Base-by-base conservation (phyloP, 2,888 invertebrate genomes). In the Agriotes lineatus region DNA sequence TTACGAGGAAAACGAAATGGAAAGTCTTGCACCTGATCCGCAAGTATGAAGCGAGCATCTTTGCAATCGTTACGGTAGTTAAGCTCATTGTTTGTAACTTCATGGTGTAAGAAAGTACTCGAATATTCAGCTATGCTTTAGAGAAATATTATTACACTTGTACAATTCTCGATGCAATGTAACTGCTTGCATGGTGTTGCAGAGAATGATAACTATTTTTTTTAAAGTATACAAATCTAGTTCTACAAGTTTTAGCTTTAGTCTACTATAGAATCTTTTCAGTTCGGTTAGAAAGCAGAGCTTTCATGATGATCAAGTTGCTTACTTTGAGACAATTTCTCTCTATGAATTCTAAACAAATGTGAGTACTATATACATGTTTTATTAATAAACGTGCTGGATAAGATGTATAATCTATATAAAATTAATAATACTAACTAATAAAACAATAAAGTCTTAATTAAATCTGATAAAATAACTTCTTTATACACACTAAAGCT, bases 341-440 rank as follows among this genome's bases (percentile, higher is more conserved):
- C n/a, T n/a, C n/a, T n/a, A n/a, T n/a, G n/a, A n/a, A 39, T n/a
- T n/a, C 1, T 14, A 39, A 39, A 39, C 37, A 12, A 39, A n/a
- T 1, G 1, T 18, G 7, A 42, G 9, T 22, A n/a, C n/a, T n/a
- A 54, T 62, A 52, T 42, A 62, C 48, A 58, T 58, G 48, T 22
- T 65, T 65, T 65, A 65, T 65, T 65, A 65, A 65, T 64, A 65
- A 64, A 56, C 44, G 65, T 65, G 58, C 50, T 50, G 52, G 18
- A 37, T 65, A 67, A 60, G 60, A 54, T 60, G 19, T 18, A 30
- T 6, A 48, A 30, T 37, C 39, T 39, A 54, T 67, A 60, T 10
- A 67, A 66, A 67, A 67, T 60, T 57, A 64, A 59, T 66, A 66
- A 42, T 57, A 66, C 59, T 57, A 66, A 45, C 45, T 54, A 67